Evolutionary conservation across 2,113 vertebrate species (phyloP).

Genomic region (Dasyprocta punctata): DNA sequence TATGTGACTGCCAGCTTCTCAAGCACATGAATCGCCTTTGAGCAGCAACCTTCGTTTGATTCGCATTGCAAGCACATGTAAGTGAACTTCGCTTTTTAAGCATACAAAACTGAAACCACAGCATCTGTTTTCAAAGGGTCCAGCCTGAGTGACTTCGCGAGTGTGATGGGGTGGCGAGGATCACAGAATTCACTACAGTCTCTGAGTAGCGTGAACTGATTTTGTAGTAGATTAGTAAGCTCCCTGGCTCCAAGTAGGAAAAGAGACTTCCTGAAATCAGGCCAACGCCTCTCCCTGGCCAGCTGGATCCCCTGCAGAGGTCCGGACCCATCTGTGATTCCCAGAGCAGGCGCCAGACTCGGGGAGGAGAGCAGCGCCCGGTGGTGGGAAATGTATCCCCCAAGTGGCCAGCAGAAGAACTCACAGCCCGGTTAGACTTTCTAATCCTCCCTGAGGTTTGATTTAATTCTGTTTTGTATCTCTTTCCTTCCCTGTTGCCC

Average conservation of each 20-base stretch:
- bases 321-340: neutral
- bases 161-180: too few species aligned
- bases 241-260: neutral
- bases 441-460: neutral
- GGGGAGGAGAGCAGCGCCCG: neutral
- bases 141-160: neutral
- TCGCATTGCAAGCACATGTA: neutral
- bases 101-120: neutral
- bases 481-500: neutral
- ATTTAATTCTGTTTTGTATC: neutral
- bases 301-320: fast-evolving
- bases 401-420: too few species aligned
- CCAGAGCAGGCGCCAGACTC: neutral
- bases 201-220: neutral
- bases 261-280: neutral
- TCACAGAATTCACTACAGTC: neutral
- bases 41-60: neutral
- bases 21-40: neutral
- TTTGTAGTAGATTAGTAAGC: neutral
- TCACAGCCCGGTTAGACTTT: fast-evolving
- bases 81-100: neutral
- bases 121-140: neutral
- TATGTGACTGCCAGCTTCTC: neutral
- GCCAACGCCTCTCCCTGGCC: neutral
- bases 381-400: neutral